phyloP scores from a whole-genome alignment of 2,797 vertebrate species.

The Decapterus maruadsi region DNA sequence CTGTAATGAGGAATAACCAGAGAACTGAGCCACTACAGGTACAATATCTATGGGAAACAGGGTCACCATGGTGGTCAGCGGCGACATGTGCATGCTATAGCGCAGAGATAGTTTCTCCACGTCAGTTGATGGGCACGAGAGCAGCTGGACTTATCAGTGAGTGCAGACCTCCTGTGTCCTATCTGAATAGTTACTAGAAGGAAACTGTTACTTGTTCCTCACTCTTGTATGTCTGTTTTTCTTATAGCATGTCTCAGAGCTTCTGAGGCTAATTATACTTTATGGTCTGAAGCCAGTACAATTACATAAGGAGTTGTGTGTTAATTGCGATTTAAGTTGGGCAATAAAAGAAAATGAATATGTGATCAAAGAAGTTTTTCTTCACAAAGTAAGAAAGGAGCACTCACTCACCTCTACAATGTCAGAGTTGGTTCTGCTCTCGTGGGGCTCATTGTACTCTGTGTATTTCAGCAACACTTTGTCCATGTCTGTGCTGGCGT shows the following conservation, averaged over 20 bases:
- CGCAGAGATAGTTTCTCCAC: constrained; percentile 71
- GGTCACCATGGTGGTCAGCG: constrained; percentile 54
- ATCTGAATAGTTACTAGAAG: constrained; percentile 73
- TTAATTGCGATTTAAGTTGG: constrained; percentile 9
- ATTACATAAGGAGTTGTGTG: background rate
- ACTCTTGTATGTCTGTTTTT: constrained; percentile 37
- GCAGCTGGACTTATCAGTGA: constrained; percentile 81
- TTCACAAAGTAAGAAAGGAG: constrained; percentile 43
- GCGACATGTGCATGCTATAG: constrained; percentile 46
- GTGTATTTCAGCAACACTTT: constrained; percentile 99
- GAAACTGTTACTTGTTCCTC: constrained; percentile 77
- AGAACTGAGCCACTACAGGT: constrained; percentile 62
- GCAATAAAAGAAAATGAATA: constrained; percentile 5
- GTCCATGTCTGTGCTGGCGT: constrained; percentile 99
- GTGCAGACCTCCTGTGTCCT: constrained; percentile 79
- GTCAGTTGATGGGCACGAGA: constrained; percentile 74
- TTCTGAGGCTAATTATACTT: constrained; percentile 7
- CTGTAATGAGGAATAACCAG: constrained; percentile 49
- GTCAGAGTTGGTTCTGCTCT: constrained; percentile 99
- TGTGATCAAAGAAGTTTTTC: constrained; percentile 11
- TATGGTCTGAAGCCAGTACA: constrained; percentile 16
- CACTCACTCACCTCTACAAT: constrained; percentile 96
- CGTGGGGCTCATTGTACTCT: constrained; percentile 99
- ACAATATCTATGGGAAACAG: constrained; percentile 80
- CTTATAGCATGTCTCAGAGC: constrained; percentile 31